Percentiles rank a stretch among this genome's conserved stretches.
Evolutionary conservation across 1,140 invertebrate genomes (phyloP).

Genomic region (Drosophila ogumai): DNA sequence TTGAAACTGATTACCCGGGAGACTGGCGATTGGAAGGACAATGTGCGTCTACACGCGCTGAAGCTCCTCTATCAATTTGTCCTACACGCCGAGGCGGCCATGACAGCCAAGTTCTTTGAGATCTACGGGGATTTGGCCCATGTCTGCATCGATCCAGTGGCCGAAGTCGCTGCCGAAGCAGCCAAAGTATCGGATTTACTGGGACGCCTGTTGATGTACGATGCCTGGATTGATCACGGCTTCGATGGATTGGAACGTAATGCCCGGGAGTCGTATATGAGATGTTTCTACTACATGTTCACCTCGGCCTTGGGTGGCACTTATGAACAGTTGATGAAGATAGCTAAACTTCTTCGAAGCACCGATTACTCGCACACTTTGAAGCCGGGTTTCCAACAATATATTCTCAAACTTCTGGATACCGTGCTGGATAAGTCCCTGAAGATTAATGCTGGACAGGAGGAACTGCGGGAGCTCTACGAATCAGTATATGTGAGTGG

Average conservation of each 20-base stretch:
- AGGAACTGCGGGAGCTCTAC: slow-evolving; percentile 49
- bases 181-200: slow-evolving; percentile 74
- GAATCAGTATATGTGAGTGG: slow-evolving; percentile 53
- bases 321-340: slow-evolving; percentile 75
- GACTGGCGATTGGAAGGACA: slow-evolving; percentile 90
- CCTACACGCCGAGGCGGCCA: slow-evolving; percentile 89
- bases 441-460: slow-evolving; percentile 30
- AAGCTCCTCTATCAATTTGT: slow-evolving; percentile 89
- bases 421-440: slow-evolving; percentile 60
- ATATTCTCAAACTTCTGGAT: slow-evolving; percentile 62
- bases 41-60: slow-evolving; percentile 90
- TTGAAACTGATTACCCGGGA: slow-evolving; percentile 88
- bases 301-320: slow-evolving; percentile 87
- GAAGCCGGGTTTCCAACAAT: slow-evolving; percentile 57
- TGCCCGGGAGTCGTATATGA: slow-evolving; percentile 70
- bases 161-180: slow-evolving; percentile 57
- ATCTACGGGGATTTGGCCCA: slow-evolving; percentile 85
- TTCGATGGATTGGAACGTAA: slow-evolving; percentile 71
- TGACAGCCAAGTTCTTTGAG: slow-evolving; percentile 87
- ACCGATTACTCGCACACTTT: slow-evolving; percentile 84
- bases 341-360: slow-evolving; percentile 75
- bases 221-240: slow-evolving; percentile 73
- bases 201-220: slow-evolving; percentile 69
- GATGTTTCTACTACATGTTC: slow-evolving; percentile 86
- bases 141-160: slow-evolving; percentile 82